phyloP scores from a whole-genome alignment of 2,113 vertebrate species.

The Nipponia nippon region DNA sequence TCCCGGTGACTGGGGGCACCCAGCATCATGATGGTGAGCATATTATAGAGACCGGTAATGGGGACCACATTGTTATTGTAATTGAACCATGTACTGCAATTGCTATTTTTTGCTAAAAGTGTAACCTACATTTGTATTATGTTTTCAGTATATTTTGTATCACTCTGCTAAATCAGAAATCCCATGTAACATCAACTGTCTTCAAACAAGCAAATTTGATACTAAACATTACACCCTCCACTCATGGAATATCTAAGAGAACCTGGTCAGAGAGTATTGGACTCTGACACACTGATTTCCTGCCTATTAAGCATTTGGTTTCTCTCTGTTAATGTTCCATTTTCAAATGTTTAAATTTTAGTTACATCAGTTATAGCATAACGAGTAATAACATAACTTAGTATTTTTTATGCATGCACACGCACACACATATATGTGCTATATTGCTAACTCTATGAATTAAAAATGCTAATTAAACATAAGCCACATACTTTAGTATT shows the following conservation, averaged over 20 bases:
- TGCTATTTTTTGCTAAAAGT: neutral
- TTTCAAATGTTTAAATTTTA: neutral
- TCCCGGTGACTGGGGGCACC: rapidly evolving
- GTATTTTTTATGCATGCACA: neutral
- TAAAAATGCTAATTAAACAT: neutral
- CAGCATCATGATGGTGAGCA: rapidly evolving
- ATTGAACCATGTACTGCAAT: rapidly evolving
- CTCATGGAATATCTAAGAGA: neutral
- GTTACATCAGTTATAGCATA: neutral
- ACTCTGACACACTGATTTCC: neutral
- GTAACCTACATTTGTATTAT: neutral
- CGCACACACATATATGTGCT: too few relatives aligned
- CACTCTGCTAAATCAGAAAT: neutral
- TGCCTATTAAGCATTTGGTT: neutral
- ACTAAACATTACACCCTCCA: neutral
- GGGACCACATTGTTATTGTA: neutral
- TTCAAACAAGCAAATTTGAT: neutral
- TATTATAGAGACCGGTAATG: neutral
- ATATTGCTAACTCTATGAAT: neutral
- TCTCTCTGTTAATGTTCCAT: neutral
- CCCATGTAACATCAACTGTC: neutral
- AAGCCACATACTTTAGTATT: neutral
- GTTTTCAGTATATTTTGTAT: neutral
- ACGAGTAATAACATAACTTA: neutral
- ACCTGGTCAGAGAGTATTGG: neutral